Conservation (phyloP, 2,888 invertebrate genomes). For the Minunthozetes semirufus region DNA sequence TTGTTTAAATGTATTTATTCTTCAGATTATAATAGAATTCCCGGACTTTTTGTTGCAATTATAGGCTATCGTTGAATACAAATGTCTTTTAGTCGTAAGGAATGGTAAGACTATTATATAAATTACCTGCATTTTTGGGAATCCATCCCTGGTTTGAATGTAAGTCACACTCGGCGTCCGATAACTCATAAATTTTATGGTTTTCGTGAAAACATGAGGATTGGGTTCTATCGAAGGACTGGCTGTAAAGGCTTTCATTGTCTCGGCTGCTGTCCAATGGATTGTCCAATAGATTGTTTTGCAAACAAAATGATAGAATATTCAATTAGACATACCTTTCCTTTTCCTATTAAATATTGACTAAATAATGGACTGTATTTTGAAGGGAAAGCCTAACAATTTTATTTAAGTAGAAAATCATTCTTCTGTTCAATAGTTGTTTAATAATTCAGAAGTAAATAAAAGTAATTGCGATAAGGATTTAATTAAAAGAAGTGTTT, state of each 20-base stretch:
- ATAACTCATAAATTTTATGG: not conserved
- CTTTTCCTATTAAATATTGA: not conserved
- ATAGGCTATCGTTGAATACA: not conserved
- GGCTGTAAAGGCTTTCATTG: constrained; percentile 11
- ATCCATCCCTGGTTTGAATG: not conserved
- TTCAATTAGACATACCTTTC: not conserved
- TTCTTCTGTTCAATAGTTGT: not conserved
- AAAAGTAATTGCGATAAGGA: not conserved
- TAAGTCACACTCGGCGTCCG: not conserved
- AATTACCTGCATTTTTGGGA: not conserved
- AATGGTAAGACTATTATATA: no score
- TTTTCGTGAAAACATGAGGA: constrained; percentile 14
- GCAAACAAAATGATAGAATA: no score
- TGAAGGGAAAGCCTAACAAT: no score
- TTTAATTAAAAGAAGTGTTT: constrained; percentile 17
- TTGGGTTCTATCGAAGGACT: not conserved
- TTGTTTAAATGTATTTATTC: not conserved
- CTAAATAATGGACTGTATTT: not conserved
- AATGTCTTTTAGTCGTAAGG: no score
- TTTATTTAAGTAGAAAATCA: no score
- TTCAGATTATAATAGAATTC: not conserved
- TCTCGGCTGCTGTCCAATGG: not conserved
- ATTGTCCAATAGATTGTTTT: not conserved
- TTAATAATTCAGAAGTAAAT: not conserved
- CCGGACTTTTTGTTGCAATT: not conserved